Evolutionary conservation across 1,140 invertebrate genomes (phyloP), one percentile per base, ranked within the genome.

Genomic region (Cotesia chilonis): DNA sequence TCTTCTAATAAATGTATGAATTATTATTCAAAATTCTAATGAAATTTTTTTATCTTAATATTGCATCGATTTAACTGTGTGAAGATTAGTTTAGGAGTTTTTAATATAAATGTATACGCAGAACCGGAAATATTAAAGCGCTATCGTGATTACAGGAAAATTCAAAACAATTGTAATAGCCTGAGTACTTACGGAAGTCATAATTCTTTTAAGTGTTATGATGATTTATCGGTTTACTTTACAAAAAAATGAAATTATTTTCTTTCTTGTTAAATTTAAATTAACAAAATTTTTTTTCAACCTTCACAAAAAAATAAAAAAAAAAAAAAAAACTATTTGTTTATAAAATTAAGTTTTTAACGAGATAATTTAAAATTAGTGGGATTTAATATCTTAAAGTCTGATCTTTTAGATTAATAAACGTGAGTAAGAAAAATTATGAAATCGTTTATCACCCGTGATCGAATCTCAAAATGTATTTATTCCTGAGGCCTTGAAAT

Each of bases 111-210:
- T 38, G 47, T 14, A 70, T 5, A 65, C 47, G 14, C 35, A 68
- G 38, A 69, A 64, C 65, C 73, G 66, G 73, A 71, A 74, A 74
- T 65, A 51, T 70, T 68, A 68, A 69, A 72, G 37, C 10, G 52
- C 70, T 59, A 74, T 74, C 73, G 70, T 66, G 73, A 74, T 74
- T 74, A 74, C 73, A 59, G 73, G 57, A 66, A 74, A 74, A 74
- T 74, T 72, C 71, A 54, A 60, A 74, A 47, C 41, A 47, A 47
- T 47, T 47, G 5, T 47, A 47, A 71, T 59, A 68, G 73, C 69
- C 69, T 9, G 7, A 47, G 41, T 47, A 47, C 10, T 47, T 68
- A 57, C 70, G 66, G 67, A 71, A 71, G 70, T 71, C 70, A 51
- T 71, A 71, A 17, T 55, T 17, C n/a, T 61, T 37, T 64, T 54